Percentiles rank a stretch among this genome's conserved stretches.
phyloP scores from a whole-genome alignment of 92 coral and sea anemone genomes.

The Zoanthus sansibaricus region DNA sequence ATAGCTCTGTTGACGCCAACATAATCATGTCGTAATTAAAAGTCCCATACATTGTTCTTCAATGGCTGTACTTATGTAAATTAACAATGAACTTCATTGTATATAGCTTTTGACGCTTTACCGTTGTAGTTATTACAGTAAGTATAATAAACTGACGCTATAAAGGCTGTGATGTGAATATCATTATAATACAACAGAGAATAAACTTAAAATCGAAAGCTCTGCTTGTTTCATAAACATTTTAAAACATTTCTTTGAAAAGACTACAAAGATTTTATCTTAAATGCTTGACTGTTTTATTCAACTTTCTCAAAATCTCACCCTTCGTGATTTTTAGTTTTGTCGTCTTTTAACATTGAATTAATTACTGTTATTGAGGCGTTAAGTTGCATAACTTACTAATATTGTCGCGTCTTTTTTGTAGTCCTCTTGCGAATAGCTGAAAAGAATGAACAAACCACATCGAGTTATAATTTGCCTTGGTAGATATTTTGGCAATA shows the following conservation, averaged over 20 bases:
- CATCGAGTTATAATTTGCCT: background rate
- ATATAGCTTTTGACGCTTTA: background rate
- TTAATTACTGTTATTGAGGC: background rate
- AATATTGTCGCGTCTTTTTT: background rate
- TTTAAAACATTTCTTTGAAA: background rate
- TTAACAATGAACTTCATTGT: background rate
- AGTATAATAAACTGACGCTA: background rate
- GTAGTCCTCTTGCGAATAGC: background rate
- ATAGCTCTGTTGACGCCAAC: background rate
- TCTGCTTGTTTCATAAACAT: background rate
- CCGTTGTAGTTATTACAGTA: background rate
- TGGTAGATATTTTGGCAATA: background rate
- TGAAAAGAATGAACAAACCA: background rate
- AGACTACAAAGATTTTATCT: background rate
- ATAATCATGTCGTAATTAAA: background rate
- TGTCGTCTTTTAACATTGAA: background rate
- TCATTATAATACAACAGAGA: background rate
- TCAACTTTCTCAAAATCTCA: background rate
- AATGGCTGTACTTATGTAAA: background rate
- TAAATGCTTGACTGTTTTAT: background rate
- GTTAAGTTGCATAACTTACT: background rate
- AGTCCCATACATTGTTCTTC: background rate
- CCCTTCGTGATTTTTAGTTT: background rate
- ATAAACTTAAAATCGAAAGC: background rate
- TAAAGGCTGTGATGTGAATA: background rate